Conservation (phyloP, 2,113 vertebrate species). For the Gavia stellata region DNA sequence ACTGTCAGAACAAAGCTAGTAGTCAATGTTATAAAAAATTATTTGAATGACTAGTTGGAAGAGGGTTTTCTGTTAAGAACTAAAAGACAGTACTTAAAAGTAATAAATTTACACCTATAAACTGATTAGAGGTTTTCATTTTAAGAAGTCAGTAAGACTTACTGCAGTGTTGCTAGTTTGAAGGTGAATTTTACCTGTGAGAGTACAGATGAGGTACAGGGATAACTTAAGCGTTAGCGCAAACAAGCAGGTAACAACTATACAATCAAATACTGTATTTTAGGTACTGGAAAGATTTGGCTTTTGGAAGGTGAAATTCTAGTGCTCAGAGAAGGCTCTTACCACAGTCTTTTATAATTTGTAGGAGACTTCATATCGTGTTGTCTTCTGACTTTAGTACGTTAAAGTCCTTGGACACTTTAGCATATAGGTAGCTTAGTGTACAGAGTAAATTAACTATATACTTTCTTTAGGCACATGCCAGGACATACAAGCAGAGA, state of each 20-base stretch:
- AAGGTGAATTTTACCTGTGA: neutral
- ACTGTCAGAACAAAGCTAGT: neutral
- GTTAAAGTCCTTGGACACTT: neutral
- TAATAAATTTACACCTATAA: neutral
- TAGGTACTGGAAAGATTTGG: neutral
- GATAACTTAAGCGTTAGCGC: neutral
- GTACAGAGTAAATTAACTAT: neutral
- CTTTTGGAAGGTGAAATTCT: neutral
- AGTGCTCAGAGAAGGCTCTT: neutral
- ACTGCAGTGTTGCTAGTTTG: neutral
- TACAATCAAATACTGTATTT: neutral
- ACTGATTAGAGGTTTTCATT: neutral
- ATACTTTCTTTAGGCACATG: conserved; percentile 84
- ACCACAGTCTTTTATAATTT: neutral
- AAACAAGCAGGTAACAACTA: neutral
- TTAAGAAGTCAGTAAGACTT: neutral
- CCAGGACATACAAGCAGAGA: conserved; percentile 95
- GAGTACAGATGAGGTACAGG: neutral
- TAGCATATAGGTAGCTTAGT: neutral
- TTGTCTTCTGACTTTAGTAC: neutral
- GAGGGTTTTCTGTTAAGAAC: neutral
- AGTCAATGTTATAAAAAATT: neutral
- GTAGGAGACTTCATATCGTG: neutral
- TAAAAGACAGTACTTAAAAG: neutral
- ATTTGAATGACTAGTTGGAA: neutral